Evolutionary conservation across 2,113 vertebrate genomes (phyloP), one percentile per base, ranked within the genome.

Genomic region (Tragulus kanchil): DNA sequence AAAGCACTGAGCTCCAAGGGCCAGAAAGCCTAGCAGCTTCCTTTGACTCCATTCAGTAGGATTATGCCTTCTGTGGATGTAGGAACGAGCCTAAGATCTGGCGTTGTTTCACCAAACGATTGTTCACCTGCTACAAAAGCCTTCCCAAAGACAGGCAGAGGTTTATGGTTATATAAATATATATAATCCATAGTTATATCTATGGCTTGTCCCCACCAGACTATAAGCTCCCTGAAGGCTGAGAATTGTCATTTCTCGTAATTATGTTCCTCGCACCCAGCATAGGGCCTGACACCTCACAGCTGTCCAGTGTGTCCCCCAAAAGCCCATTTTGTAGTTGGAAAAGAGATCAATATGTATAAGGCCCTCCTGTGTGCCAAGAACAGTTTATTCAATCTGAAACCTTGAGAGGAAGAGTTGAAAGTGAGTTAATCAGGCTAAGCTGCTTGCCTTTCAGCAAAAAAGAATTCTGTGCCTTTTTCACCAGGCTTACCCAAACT

Each of bases 1-100:
- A 93, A 95, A 95, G 94, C 16, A 4, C 25, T 5, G 59, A 45
- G 59, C 85, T 93, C 81, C 75, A 73, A 54, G 67, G 62, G 3
- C 14, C 8, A 87, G 58, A 45, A 83, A 75, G 42, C 93, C 79
- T 56, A 50, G 92, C 93, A 95, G 90, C 61, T 58, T 85, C 31
- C 6, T 52, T 54, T n/a, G n/a, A n/a, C n/a, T n/a, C n/a, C 56
- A 48, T 98, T 97, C 98, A 86, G 78, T 78, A 50, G 64, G 48
- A 81, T 67, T 87, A 71, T 64, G 82, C 21, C 86, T 96, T 26
- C 67, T 89, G 45, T 77, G 73, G 36, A n/a, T 93, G 84, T 36
- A 17, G 69, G 59, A 93, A 48, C 64, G 36, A 65, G 26, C 59
- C 0, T 48, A n/a, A 88, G 92, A 58, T 71, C 77, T 48, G 0